These are phyloP conservation scores for Pediacus dermestoides DNA, from an alignment of 2,888 invertebrate species.

Conservation along the genomic window DNA sequence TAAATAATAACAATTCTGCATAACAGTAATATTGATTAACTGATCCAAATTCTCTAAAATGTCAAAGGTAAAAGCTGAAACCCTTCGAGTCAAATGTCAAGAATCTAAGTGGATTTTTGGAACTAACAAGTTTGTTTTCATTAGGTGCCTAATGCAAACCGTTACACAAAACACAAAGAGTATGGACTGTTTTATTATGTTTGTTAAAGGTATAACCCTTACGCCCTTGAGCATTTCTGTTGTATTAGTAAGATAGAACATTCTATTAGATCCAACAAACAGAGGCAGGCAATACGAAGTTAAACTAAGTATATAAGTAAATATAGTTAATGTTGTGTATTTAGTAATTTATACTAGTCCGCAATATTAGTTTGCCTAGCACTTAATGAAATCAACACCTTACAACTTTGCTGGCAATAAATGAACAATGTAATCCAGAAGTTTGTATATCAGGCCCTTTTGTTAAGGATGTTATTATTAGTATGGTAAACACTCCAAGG, in stretches of 20 bases:
- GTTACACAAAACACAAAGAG: no score
- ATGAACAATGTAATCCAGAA: conserved; percentile 36
- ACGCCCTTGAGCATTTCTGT: conserved; percentile 23
- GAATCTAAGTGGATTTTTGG: no score
- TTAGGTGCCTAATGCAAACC: no score
- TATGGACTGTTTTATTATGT: conserved; percentile 26
- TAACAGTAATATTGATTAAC: no score
- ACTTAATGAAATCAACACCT: conserved; percentile 48
- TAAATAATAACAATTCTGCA: no score
- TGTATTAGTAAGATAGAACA: conserved; percentile 18
- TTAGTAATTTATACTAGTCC: conserved; percentile 43
- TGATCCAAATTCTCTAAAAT: no score
- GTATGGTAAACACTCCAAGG: no score
- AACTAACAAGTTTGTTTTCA: no score
- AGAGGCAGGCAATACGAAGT: conserved; percentile 13
- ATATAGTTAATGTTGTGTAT: conserved; percentile 47
- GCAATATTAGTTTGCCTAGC: conserved; percentile 45
- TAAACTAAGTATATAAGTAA: conserved; percentile 39
- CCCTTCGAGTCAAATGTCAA: no score
- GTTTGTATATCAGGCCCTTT: conserved; percentile 9
- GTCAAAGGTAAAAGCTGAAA: no score
- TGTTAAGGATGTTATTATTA: no score
- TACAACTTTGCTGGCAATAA: conserved; percentile 38
- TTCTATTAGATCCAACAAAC: conserved; percentile 17
- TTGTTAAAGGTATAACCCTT: conserved; percentile 32